phyloP scores from a whole-genome alignment of 2,888 invertebrate genomes.

The Urechis unicinctus region DNA sequence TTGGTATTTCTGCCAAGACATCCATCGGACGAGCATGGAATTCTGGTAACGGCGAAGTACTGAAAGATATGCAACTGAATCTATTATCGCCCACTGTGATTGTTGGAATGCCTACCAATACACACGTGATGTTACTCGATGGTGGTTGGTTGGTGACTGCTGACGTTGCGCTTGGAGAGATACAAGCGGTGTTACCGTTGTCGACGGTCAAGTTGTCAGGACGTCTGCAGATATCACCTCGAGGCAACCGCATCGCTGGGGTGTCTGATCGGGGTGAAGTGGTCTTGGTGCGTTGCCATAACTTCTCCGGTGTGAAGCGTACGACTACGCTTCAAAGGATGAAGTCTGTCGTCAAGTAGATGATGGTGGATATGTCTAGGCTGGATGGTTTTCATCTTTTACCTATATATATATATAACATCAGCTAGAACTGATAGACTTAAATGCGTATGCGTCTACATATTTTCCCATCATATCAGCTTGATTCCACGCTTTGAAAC shows the following conservation, averaged over 20 bases:
- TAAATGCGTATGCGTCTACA: too few relatives aligned
- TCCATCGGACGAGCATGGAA: constrained; percentile 20
- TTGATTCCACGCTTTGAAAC: too few relatives aligned
- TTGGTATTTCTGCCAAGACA: constrained; percentile 12
- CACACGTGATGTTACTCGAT: constrained; percentile 17
- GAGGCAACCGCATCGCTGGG: constrained; percentile 15
- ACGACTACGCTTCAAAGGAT: constrained; percentile 20
- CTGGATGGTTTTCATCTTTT: too few relatives aligned
- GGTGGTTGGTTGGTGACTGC: constrained; percentile 9
- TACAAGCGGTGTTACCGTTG: constrained; percentile 9
- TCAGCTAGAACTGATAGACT: too few relatives aligned
- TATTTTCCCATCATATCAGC: too few relatives aligned
- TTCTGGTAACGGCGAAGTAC: constrained; percentile 20
- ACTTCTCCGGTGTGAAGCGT: constrained; percentile 12
- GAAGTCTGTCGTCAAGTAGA: constrained; percentile 16
- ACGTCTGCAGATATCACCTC: constrained; percentile 11
- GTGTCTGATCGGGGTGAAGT: constrained; percentile 6
- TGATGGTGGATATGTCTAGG: too few relatives aligned
- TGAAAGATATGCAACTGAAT: constrained; percentile 12
- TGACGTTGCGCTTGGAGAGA: constrained; percentile 18
- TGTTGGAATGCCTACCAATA: constrained; percentile 21
- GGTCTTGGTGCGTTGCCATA: constrained; percentile 16
- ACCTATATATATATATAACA: too few relatives aligned
- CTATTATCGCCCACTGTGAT: constrained; percentile 3
- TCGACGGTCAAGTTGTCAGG: constrained; percentile 6